Conservation (phyloP, 2,113 vertebrate species). For the Opisthocomus hoazin region DNA sequence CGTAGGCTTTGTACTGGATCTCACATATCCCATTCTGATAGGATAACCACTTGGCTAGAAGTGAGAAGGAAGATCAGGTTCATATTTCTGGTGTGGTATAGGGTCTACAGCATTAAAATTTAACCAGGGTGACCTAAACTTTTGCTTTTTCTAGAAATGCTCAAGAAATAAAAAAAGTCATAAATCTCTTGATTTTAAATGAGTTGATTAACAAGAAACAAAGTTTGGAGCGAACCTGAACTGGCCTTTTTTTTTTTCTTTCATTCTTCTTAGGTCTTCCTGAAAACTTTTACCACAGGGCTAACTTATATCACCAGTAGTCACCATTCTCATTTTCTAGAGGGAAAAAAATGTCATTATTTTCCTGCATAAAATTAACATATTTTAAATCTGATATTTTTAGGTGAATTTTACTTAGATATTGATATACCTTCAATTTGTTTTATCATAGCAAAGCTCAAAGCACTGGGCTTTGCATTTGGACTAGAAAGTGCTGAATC, state of each 20-base stretch:
- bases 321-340: neutral
- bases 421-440: neutral
- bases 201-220: neutral
- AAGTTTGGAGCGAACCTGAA: neutral
- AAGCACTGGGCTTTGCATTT: neutral
- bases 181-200: neutral
- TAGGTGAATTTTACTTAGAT: neutral
- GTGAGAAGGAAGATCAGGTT: neutral
- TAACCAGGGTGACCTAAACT: neutral
- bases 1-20: neutral
- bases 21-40: neutral
- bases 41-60: neutral
- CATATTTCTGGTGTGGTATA: neutral
- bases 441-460: neutral
- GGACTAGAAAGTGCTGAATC: neutral
- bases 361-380: neutral
- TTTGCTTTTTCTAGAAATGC: neutral
- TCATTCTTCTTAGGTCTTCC: neutral
- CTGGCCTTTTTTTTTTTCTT: neutral
- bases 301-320: neutral
- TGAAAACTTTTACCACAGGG: neutral
- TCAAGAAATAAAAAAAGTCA: accelerated
- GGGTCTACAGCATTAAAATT: neutral
- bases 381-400: neutral
- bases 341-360: neutral